Evolutionary conservation across 2,113 vertebrate genomes (phyloP), one percentile per base, ranked within the genome.

Genomic region (Probosciger aterrimus): DNA sequence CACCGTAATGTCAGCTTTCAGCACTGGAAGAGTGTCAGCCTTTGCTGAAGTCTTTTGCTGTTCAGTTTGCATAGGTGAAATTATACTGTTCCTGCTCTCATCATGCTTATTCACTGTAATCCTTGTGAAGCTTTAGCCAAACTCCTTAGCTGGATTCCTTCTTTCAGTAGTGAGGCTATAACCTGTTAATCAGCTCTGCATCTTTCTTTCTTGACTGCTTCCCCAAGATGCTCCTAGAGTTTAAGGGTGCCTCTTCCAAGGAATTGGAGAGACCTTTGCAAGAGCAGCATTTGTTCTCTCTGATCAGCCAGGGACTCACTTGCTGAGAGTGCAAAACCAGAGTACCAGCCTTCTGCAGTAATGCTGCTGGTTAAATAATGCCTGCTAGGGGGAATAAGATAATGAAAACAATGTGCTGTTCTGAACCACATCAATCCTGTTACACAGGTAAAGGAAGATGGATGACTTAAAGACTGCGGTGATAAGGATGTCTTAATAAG

Each of bases 291-390:
- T 81, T 76, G 14, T 20, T 73, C 33, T 47, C 41, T 59, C 82
- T 82, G 53, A 76, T 76, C 43, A 2, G 1, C 18, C 23, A 65
- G 28, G 44, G 74, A 23, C 52, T 91, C 18, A 3, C 15, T 44
- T 0, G 0, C 11, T 57, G 33, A 39, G 3, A 19, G 60, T 35
- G 37, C 12, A 81, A 78, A 93, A 39, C 18, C 0, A 0, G 18
- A 59, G 19, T 37, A 52, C 6, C 11, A 28, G 14, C 46, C 18
- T 70, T 65, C 46, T 78, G 55, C 55, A 63, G 37, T 41, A 59
- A 20, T 24, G 35, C 33, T 69, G 31, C 27, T 80, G n/a, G 18
- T 47, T 87, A 65, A 83, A 87, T 39, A 74, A 62, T 18, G 12
- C 14, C 62, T 87, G 31, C 28, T 74, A 47, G 31, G 6, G 14